phyloP scores from a whole-genome alignment of 2,888 invertebrate genomes.

The Actias luna region DNA sequence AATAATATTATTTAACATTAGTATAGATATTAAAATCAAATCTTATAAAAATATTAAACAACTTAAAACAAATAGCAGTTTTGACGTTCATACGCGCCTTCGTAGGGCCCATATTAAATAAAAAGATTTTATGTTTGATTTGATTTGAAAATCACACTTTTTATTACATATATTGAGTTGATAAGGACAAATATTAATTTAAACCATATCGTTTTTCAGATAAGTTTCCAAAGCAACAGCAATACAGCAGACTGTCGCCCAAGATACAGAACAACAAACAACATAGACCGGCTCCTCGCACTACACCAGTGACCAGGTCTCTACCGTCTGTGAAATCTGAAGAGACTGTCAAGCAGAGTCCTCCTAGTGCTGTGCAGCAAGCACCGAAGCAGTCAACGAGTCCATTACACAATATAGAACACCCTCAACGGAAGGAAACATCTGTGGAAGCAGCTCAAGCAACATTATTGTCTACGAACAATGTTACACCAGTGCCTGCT shows the following conservation, averaged over 20 bases:
- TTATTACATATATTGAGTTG: too few species aligned
- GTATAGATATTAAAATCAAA: too few species aligned
- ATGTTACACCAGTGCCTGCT: neutral
- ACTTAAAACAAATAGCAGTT: too few species aligned
- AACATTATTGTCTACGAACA: neutral
- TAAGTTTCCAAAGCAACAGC: neutral
- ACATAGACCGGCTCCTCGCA: neutral
- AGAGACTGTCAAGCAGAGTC: slow-evolving; percentile 10
- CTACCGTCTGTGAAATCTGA: neutral
- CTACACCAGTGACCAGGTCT: neutral
- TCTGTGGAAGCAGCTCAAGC: neutral
- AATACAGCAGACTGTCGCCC: neutral
- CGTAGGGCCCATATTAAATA: too few species aligned
- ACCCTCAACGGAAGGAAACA: neutral
- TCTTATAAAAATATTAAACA: too few species aligned
- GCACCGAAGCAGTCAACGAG: neutral
- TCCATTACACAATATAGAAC: neutral
- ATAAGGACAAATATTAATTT: too few species aligned
- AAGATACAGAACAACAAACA: slow-evolving; percentile 1
- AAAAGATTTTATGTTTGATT: too few species aligned
- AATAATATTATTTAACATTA: too few species aligned
- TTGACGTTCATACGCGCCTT: too few species aligned
- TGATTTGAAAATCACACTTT: too few species aligned
- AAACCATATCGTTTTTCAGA: too few species aligned
- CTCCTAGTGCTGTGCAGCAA: neutral